Evolutionary conservation across 2,888 invertebrate genomes (phyloP).

Genomic region (Pheosia gnoma): DNA sequence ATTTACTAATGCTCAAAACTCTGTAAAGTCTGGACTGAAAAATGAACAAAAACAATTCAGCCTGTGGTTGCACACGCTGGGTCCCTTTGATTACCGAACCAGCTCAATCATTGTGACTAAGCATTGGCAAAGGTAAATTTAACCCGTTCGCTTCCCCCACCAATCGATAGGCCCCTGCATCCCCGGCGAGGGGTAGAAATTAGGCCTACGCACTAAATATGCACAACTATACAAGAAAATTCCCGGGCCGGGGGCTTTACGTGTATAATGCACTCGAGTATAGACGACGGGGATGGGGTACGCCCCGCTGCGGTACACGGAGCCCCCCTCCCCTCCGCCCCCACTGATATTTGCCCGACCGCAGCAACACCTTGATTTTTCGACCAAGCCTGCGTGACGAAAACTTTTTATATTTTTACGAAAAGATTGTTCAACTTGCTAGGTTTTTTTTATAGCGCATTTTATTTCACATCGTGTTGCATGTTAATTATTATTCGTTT

Average conservation of each 20-base stretch:
- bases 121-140: constrained; percentile 61
- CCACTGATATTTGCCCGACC: constrained; percentile 45
- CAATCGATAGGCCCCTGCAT: constrained; percentile 62
- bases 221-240: constrained; percentile 72
- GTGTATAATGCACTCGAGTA: constrained; percentile 78
- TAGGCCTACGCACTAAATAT: constrained; percentile 61
- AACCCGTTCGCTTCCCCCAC: constrained; percentile 63
- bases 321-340: constrained; percentile 39
- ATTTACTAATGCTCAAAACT: not conserved
- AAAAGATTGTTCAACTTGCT: constrained; percentile 8
- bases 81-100: constrained; percentile 53
- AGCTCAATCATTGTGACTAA: constrained; percentile 59
- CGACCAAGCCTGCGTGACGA: constrained; percentile 56
- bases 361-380: constrained; percentile 72
- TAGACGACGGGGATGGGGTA: constrained; percentile 50
- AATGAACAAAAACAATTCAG: constrained; percentile 21
- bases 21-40: constrained; percentile 4
- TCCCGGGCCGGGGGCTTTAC: constrained; percentile 62
- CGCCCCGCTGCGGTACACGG: constrained; percentile 36
- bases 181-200: constrained; percentile 58
- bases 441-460: constrained; percentile 28
- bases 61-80: constrained; percentile 50
- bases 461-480: constrained; percentile 23
- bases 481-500: constrained; percentile 30
- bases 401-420: constrained; percentile 24